Conservation (phyloP, 2,797 vertebrate genomes). For the Onychomys leucogaster region DNA sequence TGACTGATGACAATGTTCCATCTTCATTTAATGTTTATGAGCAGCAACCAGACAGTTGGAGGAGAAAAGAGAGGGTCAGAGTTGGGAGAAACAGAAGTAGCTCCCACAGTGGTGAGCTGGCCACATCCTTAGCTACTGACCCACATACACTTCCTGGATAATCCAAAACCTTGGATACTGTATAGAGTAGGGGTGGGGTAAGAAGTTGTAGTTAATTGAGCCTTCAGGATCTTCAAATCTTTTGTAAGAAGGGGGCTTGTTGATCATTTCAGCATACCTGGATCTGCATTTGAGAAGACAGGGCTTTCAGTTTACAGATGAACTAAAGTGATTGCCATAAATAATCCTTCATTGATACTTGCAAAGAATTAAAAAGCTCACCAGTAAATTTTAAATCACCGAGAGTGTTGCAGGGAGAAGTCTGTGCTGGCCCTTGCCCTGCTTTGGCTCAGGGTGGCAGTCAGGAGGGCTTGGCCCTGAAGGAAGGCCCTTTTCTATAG, state of each 20-base stretch:
- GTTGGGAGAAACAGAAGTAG: background rate
- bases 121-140: background rate
- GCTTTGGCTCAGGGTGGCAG: background rate
- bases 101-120: background rate
- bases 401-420: conserved; percentile 1
- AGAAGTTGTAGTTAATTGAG: background rate
- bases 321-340: conserved; percentile 17
- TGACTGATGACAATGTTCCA: background rate
- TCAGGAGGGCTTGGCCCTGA: background rate
- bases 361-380: conserved; percentile 42
- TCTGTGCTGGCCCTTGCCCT: background rate
- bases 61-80: background rate
- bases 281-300: conserved; percentile 11
- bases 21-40: background rate
- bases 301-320: conserved; percentile 46
- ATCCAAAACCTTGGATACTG: background rate
- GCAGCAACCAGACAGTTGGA: background rate
- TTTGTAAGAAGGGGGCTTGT: background rate
- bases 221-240: background rate
- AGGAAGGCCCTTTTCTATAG: background rate
- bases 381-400: background rate
- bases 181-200: background rate
- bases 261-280: background rate
- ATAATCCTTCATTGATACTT: background rate
- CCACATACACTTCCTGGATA: background rate